phyloP scores from a whole-genome alignment of 2,113 vertebrate genomes.

The Odontophorus gujanensis region DNA sequence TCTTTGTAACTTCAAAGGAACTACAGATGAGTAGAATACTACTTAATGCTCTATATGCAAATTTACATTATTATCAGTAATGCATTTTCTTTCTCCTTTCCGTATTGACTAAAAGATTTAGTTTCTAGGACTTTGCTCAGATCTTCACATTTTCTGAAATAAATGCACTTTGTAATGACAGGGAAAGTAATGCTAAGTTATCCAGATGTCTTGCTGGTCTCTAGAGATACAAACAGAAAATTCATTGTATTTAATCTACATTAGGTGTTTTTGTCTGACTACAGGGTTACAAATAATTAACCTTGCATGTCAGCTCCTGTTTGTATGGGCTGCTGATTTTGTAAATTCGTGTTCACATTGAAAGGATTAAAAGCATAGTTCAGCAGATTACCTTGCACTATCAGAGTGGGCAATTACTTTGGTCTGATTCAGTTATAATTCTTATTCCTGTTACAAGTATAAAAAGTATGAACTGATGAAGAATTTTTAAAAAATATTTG shows the following conservation, averaged over 20 bases:
- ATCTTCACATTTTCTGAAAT: not conserved
- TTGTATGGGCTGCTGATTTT: conserved; percentile 62
- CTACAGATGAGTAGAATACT: not conserved
- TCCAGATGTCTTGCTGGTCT: not conserved
- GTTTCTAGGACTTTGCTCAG: not conserved
- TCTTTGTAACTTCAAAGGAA: not conserved
- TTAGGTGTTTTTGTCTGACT: conserved; percentile 1
- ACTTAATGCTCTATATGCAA: not conserved
- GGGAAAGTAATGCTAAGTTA: not conserved
- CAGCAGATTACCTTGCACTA: conserved; percentile 70
- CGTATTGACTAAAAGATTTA: not conserved
- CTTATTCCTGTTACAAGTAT: not conserved
- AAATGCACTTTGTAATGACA: not conserved
- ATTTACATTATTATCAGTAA: not conserved
- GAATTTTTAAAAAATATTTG: not conserved
- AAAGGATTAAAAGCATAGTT: conserved; percentile 75
- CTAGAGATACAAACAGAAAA: conserved; percentile 31
- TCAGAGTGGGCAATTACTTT: conserved; percentile 35
- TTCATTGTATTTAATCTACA: conserved; percentile 8
- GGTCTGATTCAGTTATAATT: conserved; percentile 37
- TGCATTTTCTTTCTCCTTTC: not conserved
- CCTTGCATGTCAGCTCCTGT: conserved; percentile 29
- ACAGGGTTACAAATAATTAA: conserved; percentile 52
- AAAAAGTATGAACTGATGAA: not conserved
- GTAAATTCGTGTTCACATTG: conserved; percentile 62